Percentiles rank a stretch among this genome's conserved stretches.
Evolutionary conservation across 2,113 vertebrate species (phyloP).

Genomic region (Procapra przewalskii): DNA sequence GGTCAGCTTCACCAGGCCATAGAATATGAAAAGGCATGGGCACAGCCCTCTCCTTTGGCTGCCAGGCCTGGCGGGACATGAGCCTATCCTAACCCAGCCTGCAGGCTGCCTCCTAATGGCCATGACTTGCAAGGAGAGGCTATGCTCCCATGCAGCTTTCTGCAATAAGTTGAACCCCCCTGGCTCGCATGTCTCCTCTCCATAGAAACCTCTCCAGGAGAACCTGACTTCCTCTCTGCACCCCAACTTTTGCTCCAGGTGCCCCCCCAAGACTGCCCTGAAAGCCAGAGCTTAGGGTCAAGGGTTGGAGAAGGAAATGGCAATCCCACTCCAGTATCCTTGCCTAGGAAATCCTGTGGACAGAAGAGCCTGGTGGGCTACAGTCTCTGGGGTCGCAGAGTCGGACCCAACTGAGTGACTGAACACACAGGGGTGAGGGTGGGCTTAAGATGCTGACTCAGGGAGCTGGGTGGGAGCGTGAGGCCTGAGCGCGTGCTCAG

Average conservation of each 20-base stretch:
- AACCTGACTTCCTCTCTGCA: neutral
- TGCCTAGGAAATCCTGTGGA: neutral
- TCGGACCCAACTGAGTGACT: neutral
- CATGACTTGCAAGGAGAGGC: neutral
- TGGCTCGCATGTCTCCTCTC: no score
- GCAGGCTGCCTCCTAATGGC: fast-evolving
- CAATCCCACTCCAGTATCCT: neutral
- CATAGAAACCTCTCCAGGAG: neutral
- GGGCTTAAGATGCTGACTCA: no score
- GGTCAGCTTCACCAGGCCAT: neutral
- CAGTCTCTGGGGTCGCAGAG: neutral
- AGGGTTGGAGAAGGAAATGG: neutral
- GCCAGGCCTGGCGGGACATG: fast-evolving
- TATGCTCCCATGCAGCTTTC: neutral
- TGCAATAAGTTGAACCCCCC: fast-evolving
- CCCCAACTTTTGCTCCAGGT: fast-evolving
- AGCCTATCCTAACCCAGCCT: neutral
- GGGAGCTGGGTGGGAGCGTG: no score
- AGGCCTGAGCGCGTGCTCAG: fast-evolving
- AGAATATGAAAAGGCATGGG: fast-evolving
- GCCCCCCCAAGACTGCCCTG: neutral
- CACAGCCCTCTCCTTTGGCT: neutral
- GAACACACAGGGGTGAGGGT: neutral
- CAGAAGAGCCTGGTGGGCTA: neutral
- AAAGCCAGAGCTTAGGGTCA: neutral